A percentile compares a stretch with the other conserved stretches of the same genome.
phyloP scores from a whole-genome alignment of 64 coral and sea anemone species.

The Porites lutea region DNA sequence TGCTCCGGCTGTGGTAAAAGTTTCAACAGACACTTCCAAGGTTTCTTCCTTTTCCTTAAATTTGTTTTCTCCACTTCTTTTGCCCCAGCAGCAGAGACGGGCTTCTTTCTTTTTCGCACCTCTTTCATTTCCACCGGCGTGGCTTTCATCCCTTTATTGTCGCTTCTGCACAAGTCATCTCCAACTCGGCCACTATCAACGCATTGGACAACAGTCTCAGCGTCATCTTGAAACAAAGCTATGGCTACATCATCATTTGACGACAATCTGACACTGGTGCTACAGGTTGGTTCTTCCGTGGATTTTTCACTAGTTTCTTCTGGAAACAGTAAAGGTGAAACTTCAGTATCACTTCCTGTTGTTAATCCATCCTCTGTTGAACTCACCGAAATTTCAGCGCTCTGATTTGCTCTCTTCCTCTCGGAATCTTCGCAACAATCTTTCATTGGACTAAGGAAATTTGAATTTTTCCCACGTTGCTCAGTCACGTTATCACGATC shows the following conservation, averaged over 20 bases:
- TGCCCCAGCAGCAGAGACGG: neutral
- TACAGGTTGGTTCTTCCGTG: too few relatives aligned
- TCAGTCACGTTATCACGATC: neutral
- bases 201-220: too few relatives aligned
- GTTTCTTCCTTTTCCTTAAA: neutral
- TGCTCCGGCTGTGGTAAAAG: neutral
- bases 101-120: conserved; percentile 11
- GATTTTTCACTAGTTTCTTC: neutral
- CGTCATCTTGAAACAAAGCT: too few relatives aligned
- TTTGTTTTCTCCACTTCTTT: neutral
- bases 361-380: neutral
- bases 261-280: too few relatives aligned
- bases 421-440: too few relatives aligned
- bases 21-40: neutral
- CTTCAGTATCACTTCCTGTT: neutral
- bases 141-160: neutral
- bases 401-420: too few relatives aligned
- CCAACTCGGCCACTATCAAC: too few relatives aligned
- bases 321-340: neutral
- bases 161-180: neutral
- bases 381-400: too few relatives aligned
- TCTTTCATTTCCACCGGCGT: neutral
- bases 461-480: neutral
- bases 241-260: too few relatives aligned
- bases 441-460: too few relatives aligned